Base-by-base conservation (phyloP, 2,113 vertebrate species). In the Tichodroma muraria region DNA sequence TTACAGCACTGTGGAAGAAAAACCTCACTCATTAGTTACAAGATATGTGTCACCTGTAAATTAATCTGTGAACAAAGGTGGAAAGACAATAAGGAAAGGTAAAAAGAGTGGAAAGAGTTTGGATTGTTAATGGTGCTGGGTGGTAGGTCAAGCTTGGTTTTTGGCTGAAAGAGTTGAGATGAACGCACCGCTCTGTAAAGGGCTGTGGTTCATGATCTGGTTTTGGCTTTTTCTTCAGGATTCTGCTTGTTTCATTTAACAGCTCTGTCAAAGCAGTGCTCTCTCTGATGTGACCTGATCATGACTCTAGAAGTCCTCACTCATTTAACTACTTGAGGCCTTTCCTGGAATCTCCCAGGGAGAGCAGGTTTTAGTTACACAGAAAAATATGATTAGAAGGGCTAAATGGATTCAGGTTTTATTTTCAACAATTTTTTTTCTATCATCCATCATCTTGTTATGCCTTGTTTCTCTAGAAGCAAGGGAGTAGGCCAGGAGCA, bases 11-110 rank as follows among this genome's bases (percentile, higher is more conserved):
- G 13, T 22, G 15, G 33, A 38, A 72, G 61, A 7, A 61, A 68
- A 1, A 4, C 0, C 6, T 14, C 0, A 3, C 11, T 60, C 7
- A 8, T 44, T 19, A 23, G 7, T 86, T 77, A 49, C 15, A 45
- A 61, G 47, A 6, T 6, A 25, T 0, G 0, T 4, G 2, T 30
- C 50, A 22, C 20, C 38, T 45, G 6, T 54, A 45, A 80, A 13
- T 44, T 56, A 18, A 19, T 21, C 27, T 65, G 12, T 45, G 40
- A 81, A 25, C 7, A 56, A 76, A 85, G 19, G 8, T 49, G 31
- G 33, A n/a, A 37, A 40, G 27, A 42, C 11, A 35, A 4, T 11
- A 40, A 64, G 19, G 37, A 77, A 59, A 24, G 6, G 10, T 21
- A 44, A 54, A 20, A 69, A 75, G 14, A 31, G 5, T 44, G 44